Evolutionary conservation across 2,797 vertebrate species (phyloP).

Genomic region (Rallus crepitans): DNA sequence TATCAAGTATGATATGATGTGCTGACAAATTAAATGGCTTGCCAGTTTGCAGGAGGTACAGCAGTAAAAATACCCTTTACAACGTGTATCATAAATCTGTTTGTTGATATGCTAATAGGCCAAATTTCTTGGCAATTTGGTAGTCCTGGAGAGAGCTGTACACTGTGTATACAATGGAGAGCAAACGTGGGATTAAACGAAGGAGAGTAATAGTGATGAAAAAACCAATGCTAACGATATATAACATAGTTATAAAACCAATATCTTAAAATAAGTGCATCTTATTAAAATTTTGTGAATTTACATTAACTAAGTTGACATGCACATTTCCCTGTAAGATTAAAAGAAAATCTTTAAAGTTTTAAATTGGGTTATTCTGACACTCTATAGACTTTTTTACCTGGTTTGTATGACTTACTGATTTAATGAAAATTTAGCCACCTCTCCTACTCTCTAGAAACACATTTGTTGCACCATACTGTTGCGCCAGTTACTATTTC

Average conservation of each 20-base stretch:
- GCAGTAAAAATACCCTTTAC: too few species aligned
- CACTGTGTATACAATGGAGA: neutral
- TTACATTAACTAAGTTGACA: neutral
- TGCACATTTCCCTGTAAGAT: neutral
- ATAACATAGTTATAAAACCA: neutral
- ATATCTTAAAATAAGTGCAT: neutral
- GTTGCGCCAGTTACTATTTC: neutral
- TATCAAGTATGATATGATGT: neutral
- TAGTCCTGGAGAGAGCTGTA: neutral
- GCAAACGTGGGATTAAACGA: neutral
- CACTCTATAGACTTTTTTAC: neutral
- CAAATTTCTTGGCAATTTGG: neutral
- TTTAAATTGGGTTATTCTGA: neutral
- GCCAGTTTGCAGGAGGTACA: neutral
- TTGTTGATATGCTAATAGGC: neutral
- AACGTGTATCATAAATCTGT: neutral
- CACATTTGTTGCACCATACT: neutral
- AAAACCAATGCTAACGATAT: neutral
- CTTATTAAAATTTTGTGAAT: neutral
- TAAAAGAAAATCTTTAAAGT: neutral
- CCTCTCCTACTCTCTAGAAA: accelerated
- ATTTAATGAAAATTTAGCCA: neutral
- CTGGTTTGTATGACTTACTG: neutral
- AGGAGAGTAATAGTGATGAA: neutral
- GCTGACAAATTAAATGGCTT: neutral